A percentile compares a stretch with the other conserved stretches of the same genome.
Evolutionary conservation across 2,888 invertebrate genomes (phyloP).

Genomic region (Orchestes rusci): DNA sequence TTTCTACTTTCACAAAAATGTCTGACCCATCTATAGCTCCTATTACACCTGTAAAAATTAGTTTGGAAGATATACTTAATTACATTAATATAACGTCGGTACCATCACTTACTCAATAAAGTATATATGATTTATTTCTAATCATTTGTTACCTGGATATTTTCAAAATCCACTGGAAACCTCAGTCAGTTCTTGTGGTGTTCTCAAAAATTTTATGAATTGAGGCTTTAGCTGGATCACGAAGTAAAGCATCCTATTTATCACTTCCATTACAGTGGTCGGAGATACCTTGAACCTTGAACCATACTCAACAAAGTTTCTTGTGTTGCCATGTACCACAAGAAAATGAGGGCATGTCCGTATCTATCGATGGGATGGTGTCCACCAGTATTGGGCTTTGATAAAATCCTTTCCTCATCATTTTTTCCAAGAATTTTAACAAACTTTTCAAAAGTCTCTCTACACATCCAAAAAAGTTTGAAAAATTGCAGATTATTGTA

Average conservation of each 20-base stretch:
- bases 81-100: not conserved
- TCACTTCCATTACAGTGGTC: not conserved
- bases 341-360: not conserved
- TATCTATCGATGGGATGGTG: not conserved
- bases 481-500: not conserved
- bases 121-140: too few relatives aligned
- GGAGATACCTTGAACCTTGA: not conserved
- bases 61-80: too few relatives aligned
- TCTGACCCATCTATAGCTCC: not conserved
- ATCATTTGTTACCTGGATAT: not conserved
- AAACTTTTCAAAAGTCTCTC: not conserved
- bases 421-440: not conserved
- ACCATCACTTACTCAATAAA: too few relatives aligned
- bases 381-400: too few relatives aligned
- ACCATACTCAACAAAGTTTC: too few relatives aligned
- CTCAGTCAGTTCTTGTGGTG: not conserved
- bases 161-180: not conserved
- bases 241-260: not conserved
- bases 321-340: not conserved
- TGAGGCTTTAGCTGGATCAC: not conserved
- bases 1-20: slow-evolving; percentile 4
- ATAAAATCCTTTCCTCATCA: not conserved
- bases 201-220: not conserved
- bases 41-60: too few relatives aligned
- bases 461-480: not conserved